Percentiles rank a stretch among this genome's conserved stretches.
Evolutionary conservation across 2,888 invertebrate genomes (phyloP).

Genomic region (Ptilodon capucinus): DNA sequence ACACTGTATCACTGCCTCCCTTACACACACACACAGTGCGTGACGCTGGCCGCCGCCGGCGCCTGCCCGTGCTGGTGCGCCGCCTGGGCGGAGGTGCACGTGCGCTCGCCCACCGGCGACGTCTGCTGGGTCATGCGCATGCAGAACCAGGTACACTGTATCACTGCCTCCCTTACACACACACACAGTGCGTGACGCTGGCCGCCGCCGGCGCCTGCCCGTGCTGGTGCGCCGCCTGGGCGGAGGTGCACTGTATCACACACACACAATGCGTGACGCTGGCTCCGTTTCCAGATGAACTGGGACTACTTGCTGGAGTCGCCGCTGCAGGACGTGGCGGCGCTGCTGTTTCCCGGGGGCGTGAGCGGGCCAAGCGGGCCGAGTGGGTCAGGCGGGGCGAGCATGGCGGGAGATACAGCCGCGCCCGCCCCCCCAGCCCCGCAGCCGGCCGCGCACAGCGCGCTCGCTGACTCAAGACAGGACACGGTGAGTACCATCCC

Average conservation of each 20-base stretch:
- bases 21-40: not conserved
- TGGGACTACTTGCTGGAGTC: conserved; percentile 77
- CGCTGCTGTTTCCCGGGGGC: conserved; percentile 64
- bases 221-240: conserved; percentile 98
- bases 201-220: conserved; percentile 84
- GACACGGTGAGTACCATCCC: conserved; percentile 36
- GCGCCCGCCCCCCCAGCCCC: conserved; percentile 9
- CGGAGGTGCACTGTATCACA: conserved; percentile 90
- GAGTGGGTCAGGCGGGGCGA: conserved; percentile 12
- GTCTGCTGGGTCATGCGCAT: conserved; percentile 96
- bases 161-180: too few species aligned
- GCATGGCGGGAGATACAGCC: conserved; percentile 6
- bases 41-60: conserved; percentile 74
- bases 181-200: too few species aligned
- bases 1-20: conserved; percentile 18
- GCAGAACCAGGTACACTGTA: conserved; percentile 92
- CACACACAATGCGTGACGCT: too few species aligned
- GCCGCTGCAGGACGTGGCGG: conserved; percentile 88
- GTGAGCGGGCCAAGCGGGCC: conserved; percentile 2
- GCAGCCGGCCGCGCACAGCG: conserved; percentile 16
- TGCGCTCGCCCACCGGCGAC: conserved; percentile 95
- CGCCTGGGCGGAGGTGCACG: conserved; percentile 94
- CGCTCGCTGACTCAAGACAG: conserved; percentile 33
- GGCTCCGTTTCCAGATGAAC: conserved; percentile 51
- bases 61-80: conserved; percentile 95